Base-by-base conservation (phyloP, 2,113 vertebrate species). In the Ictalurus furcatus region DNA sequence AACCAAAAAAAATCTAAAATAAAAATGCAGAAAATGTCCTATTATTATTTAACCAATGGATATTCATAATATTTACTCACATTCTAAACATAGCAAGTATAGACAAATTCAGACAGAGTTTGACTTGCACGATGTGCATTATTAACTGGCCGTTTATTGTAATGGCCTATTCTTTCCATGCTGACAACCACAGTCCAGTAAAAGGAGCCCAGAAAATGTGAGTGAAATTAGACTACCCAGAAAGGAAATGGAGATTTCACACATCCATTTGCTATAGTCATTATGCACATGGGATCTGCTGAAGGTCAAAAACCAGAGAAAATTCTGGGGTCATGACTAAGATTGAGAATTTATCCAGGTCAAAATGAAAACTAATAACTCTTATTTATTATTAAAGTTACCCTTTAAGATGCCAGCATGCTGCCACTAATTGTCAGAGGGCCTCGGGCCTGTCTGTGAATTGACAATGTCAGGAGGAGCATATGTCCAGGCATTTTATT, bases 171-270 rank as follows among this genome's bases (percentile, higher is more conserved):
- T 78, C 37, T 63, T 52, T 63, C 56, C 34, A 14, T n/a, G n/a
- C n/a, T n/a, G 23, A 87, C 8, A 78, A 34, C 34, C 11, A 78
- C 63, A 71, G 78, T n/a, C 79, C 34, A 71, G 87, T 82, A 82
- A 83, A 83, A 48, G 76, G 6, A 63, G 58, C 19, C 44, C 30
- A 83, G 76, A 83, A 83, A 81, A 83, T 83, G 21, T 54, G 48
- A 87, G 78, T 58, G 30, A 87, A 83, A 88, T 83, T 59, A 78
- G 16, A 54, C 54, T n/a, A 78, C 23, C 56, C 12, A 44, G 14
- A 78, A 84, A 63, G 67, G 67, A 88, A 88, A 78, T 76, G 28
- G n/a, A 83, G 80, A 88, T 83, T 88, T 88, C 65, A 88, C 67
- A 74, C 67, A 74, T 84, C 1, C 87, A 40, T 84, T 88, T 84